These are phyloP conservation scores for Hanleya hanleyi DNA, from an alignment of 2,888 invertebrate genomes.

Conservation along the genomic window DNA sequence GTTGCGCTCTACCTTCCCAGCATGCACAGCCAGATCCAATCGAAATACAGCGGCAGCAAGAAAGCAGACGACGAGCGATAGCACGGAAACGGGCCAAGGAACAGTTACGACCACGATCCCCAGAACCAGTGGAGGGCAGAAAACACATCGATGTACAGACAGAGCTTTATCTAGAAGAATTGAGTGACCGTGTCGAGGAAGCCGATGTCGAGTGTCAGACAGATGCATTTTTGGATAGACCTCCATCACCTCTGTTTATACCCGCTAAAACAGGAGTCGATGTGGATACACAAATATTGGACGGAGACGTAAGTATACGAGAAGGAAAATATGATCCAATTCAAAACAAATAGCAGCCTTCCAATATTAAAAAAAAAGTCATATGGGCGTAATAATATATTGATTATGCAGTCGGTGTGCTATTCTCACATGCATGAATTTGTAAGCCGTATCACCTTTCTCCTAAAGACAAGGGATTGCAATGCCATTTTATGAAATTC, in stretches of 20 bases:
- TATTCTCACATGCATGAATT: too few relatives aligned
- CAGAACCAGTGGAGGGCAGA: slow-evolving; percentile 87
- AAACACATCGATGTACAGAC: slow-evolving; percentile 92
- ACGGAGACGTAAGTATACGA: slow-evolving; percentile 82
- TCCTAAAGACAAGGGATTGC: too few relatives aligned
- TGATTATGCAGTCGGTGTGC: too few relatives aligned
- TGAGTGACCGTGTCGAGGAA: slow-evolving; percentile 77
- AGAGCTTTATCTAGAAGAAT: slow-evolving; percentile 90
- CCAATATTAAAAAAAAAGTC: too few relatives aligned
- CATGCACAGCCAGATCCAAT: slow-evolving; percentile 77
- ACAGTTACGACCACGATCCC: slow-evolving; percentile 80
- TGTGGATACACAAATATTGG: slow-evolving; percentile 88
- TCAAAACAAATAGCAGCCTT: too few relatives aligned
- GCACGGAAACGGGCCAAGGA: slow-evolving; percentile 82
- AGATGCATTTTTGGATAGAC: slow-evolving; percentile 88
- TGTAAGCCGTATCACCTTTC: too few relatives aligned
- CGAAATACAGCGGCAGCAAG: slow-evolving; percentile 76
- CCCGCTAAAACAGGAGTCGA: slow-evolving; percentile 88
- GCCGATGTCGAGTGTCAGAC: slow-evolving; percentile 88
- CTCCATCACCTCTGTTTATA: slow-evolving; percentile 84
- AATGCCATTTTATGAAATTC: too few relatives aligned
- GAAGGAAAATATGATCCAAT: background rate
- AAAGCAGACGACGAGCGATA: slow-evolving; percentile 83
- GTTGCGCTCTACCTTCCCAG: slow-evolving; percentile 77
- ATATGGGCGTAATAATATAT: too few relatives aligned